phyloP scores from a whole-genome alignment of 2,888 invertebrate species.

The Endomychus coccineus region DNA sequence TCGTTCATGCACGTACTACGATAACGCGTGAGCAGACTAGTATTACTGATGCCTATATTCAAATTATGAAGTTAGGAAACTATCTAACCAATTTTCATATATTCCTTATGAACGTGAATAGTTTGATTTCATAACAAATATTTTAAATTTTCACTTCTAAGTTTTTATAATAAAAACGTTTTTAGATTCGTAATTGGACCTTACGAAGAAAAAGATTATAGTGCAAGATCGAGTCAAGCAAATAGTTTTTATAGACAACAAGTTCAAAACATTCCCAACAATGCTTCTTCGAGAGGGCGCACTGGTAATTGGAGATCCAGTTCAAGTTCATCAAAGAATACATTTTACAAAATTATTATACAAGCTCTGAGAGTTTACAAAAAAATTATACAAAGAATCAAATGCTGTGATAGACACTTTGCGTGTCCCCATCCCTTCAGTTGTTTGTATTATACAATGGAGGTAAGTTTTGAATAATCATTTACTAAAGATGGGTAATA shows the following conservation, averaged over 20 bases:
- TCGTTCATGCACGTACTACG: no score
- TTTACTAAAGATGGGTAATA: neutral
- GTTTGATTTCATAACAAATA: no score
- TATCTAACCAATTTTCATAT: no score
- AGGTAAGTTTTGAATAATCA: conserved; percentile 36
- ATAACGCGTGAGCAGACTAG: no score
- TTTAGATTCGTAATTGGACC: conserved; percentile 55
- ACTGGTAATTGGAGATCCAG: conserved; percentile 30
- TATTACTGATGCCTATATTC: no score
- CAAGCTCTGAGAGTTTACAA: conserved; percentile 44
- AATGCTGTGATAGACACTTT: conserved; percentile 44
- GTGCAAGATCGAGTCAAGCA: conserved; percentile 30
- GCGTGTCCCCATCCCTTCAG: conserved; percentile 57
- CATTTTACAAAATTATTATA: conserved; percentile 38
- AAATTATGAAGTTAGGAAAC: no score
- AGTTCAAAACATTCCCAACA: conserved; percentile 29
- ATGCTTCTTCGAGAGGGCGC: conserved; percentile 20
- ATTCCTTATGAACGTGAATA: no score
- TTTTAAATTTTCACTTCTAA: no score
- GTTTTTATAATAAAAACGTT: no score
- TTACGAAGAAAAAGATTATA: conserved; percentile 49
- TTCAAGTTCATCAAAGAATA: conserved; percentile 30
- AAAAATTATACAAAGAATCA: conserved; percentile 45
- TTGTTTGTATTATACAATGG: conserved; percentile 53
- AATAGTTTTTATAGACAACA: conserved; percentile 33